A percentile compares a stretch with the other conserved stretches of the same genome.
Conservation (phyloP, 2,797 vertebrate genomes). For the Ptychadena robeensis region DNA sequence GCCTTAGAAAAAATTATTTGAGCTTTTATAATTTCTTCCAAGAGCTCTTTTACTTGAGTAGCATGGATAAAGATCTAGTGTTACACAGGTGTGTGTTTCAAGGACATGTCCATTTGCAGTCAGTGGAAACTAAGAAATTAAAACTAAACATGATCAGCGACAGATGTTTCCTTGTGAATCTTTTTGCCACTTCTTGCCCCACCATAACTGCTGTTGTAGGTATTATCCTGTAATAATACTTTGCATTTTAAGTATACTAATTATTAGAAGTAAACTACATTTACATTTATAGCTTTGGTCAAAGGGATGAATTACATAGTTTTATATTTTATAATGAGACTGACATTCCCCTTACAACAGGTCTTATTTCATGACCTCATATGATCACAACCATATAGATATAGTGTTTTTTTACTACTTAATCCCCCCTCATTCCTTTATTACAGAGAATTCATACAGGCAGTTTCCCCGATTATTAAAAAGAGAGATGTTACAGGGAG, state of each 20-base stretch:
- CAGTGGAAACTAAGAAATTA: background rate
- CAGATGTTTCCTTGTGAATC: background rate
- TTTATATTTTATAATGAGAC: no score
- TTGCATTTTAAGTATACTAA: background rate
- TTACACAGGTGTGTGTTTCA: background rate
- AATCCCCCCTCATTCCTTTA: no score
- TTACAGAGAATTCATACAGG: no score
- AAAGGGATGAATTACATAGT: no score
- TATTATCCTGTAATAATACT: background rate
- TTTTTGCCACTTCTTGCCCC: background rate
- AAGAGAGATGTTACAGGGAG: no score
- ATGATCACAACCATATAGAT: no score
- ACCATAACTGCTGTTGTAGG: background rate
- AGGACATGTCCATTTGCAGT: background rate
- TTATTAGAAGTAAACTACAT: no score
- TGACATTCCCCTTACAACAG: no score
- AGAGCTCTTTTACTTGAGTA: background rate
- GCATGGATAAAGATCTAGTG: constrained; percentile 14
- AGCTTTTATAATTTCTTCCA: background rate
- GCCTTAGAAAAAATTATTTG: constrained; percentile 13
- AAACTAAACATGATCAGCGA: background rate
- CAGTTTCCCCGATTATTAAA: no score
- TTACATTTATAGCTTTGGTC: no score
- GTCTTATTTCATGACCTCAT: no score
- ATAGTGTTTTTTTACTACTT: no score